A percentile compares a stretch with the other conserved stretches of the same genome.
Conservation (phyloP, 2,797 vertebrate species). For the Falco berigora region DNA sequence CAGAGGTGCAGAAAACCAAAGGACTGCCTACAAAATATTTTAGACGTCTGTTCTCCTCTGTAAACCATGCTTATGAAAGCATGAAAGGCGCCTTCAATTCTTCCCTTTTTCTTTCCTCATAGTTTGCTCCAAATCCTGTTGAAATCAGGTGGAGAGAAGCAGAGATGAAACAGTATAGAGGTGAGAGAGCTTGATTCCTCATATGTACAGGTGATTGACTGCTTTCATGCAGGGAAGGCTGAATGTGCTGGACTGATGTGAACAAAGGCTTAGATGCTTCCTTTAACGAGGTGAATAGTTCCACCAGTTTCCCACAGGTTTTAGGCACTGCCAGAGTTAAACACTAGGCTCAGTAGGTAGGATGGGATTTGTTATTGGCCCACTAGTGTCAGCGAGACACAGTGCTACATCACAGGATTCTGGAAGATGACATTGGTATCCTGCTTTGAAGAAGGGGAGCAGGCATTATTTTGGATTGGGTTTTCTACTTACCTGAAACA, state of each 20-base stretch:
- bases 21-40: neutral
- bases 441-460: neutral
- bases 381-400: neutral
- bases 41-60: neutral
- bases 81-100: neutral
- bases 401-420: neutral
- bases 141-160: neutral
- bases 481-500: neutral
- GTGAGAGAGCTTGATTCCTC: neutral
- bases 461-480: neutral
- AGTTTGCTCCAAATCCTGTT: neutral
- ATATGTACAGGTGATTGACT: fast-evolving
- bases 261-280: neutral
- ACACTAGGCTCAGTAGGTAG: neutral
- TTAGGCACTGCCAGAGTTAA: neutral
- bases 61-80: neutral
- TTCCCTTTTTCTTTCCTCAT: neutral
- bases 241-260: neutral
- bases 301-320: neutral
- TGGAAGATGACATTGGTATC: neutral
- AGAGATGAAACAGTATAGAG: neutral
- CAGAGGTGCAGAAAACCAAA: neutral
- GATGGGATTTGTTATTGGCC: neutral
- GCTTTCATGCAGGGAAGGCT: neutral
- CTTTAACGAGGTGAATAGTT: neutral